These are phyloP conservation scores for Caerostris extrusa DNA, from an alignment of 1,140 invertebrate species.

Conservation along the genomic window DNA sequence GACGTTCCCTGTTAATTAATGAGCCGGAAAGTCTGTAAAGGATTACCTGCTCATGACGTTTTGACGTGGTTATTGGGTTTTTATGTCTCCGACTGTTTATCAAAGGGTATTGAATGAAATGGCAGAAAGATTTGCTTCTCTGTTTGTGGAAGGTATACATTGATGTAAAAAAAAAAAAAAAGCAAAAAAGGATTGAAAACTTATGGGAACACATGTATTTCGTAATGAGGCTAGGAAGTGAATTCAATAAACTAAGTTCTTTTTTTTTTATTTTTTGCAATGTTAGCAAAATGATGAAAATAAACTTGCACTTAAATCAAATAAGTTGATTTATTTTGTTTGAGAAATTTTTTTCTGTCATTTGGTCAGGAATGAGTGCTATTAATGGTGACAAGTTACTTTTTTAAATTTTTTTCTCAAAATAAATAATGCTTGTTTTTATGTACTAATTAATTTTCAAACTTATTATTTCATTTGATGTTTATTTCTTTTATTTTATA, in stretches of 20 bases:
- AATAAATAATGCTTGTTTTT: too few relatives aligned
- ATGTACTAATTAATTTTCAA: too few relatives aligned
- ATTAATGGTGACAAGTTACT: too few relatives aligned
- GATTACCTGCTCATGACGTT: neutral
- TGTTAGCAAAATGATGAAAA: too few relatives aligned
- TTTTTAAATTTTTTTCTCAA: too few relatives aligned
- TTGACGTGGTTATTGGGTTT: conserved; percentile 31
- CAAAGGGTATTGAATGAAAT: conserved; percentile 18
- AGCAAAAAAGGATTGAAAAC: neutral
- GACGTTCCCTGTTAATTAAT: conserved; percentile 52
- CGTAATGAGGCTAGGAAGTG: neutral
- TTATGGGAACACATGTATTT: neutral
- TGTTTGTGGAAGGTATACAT: neutral
- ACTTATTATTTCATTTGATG: too few relatives aligned
- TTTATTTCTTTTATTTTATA: too few relatives aligned
- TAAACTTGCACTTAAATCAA: too few relatives aligned
- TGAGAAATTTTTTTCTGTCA: too few relatives aligned
- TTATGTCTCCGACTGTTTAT: neutral
- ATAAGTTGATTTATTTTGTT: too few relatives aligned
- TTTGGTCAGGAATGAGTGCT: too few relatives aligned
- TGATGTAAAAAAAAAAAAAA: neutral
- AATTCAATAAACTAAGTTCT: neutral
- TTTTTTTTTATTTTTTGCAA: too few relatives aligned
- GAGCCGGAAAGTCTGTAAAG: neutral
- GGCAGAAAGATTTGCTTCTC: neutral